Conservation (phyloP, 2,113 vertebrate genomes). For the Entelurus aequoreus region DNA sequence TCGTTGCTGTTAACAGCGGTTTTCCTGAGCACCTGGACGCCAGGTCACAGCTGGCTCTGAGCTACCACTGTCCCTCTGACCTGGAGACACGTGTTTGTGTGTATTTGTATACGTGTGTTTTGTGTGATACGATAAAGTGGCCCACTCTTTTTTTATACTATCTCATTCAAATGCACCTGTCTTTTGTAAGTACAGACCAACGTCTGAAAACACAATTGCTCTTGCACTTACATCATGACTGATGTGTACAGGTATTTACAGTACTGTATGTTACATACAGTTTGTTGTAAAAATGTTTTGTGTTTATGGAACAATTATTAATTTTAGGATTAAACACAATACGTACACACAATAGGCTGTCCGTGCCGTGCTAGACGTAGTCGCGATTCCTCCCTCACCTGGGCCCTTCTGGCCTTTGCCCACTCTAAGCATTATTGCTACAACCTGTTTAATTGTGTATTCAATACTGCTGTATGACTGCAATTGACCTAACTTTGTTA, state of each 20-base stretch:
- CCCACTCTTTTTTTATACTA: neutral
- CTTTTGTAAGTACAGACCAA: neutral
- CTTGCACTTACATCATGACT: constrained; percentile 5
- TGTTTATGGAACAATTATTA: neutral
- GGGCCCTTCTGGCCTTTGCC: too few species aligned
- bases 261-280: too few species aligned
- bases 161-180: neutral
- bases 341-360: too few species aligned
- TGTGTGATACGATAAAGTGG: neutral
- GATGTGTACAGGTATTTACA: too few species aligned
- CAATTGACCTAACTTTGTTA: too few species aligned
- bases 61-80: constrained; percentile 89
- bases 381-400: too few species aligned
- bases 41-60: constrained; percentile 92
- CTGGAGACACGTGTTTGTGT: constrained; percentile 53
- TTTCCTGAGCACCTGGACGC: constrained; percentile 98
- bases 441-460: too few species aligned
- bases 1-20: constrained; percentile 96
- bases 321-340: too few species aligned
- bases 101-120: constrained; percentile 26
- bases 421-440: too few species aligned
- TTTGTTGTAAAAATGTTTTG: constrained; percentile 1
- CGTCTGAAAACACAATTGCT: constrained; percentile 19
- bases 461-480: too few species aligned
- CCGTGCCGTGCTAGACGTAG: too few species aligned